Conservation (phyloP, 2,797 vertebrate genomes). For the Sylvilagus floridanus region DNA sequence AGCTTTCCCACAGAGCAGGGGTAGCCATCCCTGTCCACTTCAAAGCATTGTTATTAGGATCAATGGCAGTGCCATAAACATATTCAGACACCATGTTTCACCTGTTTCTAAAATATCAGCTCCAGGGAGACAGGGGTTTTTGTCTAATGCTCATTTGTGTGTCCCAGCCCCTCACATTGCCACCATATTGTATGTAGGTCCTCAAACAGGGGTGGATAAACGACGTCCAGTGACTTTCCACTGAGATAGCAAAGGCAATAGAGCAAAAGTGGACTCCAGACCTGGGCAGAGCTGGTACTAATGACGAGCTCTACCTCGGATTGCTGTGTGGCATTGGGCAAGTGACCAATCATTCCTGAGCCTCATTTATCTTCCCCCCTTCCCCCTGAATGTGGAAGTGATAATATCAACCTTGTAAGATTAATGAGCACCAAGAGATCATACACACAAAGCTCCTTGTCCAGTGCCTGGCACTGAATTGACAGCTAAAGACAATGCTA, state of each 20-base stretch:
- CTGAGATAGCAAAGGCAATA: background rate
- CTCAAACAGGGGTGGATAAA: background rate
- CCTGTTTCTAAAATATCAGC: background rate
- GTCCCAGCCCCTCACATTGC: background rate
- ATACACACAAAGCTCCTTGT: background rate
- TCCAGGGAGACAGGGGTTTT: background rate
- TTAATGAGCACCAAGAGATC: background rate
- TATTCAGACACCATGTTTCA: background rate
- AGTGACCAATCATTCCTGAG: background rate
- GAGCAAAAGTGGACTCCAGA: background rate
- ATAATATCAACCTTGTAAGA: background rate
- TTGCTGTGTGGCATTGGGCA: background rate
- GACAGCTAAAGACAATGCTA: background rate
- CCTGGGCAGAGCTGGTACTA: background rate
- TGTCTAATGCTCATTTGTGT: background rate
- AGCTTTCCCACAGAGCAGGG: background rate
- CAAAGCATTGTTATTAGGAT: background rate
- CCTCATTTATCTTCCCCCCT: background rate
- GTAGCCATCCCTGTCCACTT: background rate
- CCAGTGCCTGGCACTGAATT: background rate
- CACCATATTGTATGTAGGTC: background rate
- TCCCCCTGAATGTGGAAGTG: no score
- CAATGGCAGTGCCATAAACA: background rate
- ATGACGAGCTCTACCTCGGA: background rate
- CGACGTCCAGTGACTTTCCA: background rate